Evolutionary conservation across 1,140 invertebrate species (phyloP), one percentile per base, ranked within the genome.

Genomic region (Drosophila rhopaloa): DNA sequence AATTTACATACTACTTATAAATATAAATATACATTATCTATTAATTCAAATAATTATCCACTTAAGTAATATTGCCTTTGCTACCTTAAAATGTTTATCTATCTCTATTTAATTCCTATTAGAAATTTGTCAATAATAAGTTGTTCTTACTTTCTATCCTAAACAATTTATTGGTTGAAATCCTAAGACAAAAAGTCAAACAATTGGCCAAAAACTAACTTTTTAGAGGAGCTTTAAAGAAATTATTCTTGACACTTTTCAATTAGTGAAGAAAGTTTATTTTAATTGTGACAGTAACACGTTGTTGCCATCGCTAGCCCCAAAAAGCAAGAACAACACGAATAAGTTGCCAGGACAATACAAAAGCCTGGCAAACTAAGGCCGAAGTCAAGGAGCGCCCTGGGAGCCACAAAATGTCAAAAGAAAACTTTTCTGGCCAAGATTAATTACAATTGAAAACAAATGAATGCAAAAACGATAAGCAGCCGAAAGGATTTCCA

Each of bases 371-470:
- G 50, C 58, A 65, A 76, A 71, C 66, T 72, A 47, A 47, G 48
- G 54, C 35, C 19, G 47, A 53, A 80, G 58, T 76, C 71, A 70
- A 63, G 56, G 44, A 66, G 76, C 37, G 55, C 41, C 56, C 57
- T 59, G 41, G 65, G 76, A 81, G 82, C 84, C 84, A 81, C 79
- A 89, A 89, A 89, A 89, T 89, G 84, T 89, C 84, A 89, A 78
- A 84, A 84, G 84, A 73, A 88, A 88, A 90, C 68, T 89, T 89
- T 89, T 66, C 70, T 76, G 73, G 72, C 73, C 73, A 76, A 89
- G 84, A 89, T 89, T 89, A 89, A 89, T 89, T 89, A 89, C 84
- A 89, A 89, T 89, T 89, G 84, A 89, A 89, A 89, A 89, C 84
- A 89, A 89, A 89, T 89, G 84, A 89, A 89, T 89, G 84, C 85